Percentiles rank a stretch among this genome's conserved stretches.
Evolutionary conservation across 1,140 invertebrate species (phyloP).

Genomic region (Drosophila pseudoananassae): DNA sequence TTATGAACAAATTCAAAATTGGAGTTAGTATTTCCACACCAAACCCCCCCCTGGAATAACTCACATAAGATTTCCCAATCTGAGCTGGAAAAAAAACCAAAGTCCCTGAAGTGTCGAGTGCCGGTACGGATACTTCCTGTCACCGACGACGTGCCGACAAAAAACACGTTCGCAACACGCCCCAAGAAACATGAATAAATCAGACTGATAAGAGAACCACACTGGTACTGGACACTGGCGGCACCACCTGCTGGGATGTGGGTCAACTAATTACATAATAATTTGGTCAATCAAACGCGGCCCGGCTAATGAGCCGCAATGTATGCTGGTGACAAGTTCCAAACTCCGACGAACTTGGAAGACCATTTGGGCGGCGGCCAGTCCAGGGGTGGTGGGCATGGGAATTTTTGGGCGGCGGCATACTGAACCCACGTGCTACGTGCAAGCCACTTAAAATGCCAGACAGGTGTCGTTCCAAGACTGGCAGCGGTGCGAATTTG

Average conservation of each 20-base stretch:
- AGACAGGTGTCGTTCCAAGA: conserved; percentile 59
- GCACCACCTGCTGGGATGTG: conserved; percentile 59
- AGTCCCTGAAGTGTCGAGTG: conserved; percentile 26
- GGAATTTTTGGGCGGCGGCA: conserved; percentile 3
- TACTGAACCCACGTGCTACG: conserved; percentile 38
- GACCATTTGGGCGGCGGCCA: neutral
- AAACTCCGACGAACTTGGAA: conserved; percentile 37
- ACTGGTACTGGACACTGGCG: conserved; percentile 1
- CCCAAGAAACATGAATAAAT: conserved; percentile 43
- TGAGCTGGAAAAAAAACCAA: neutral
- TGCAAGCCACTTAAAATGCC: conserved; percentile 64
- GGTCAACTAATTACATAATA: conserved; percentile 83
- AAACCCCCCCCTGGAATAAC: conserved; percentile 18
- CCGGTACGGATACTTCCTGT: conserved; percentile 33
- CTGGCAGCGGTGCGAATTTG: conserved; percentile 34
- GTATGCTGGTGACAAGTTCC: conserved; percentile 57
- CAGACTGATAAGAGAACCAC: conserved; percentile 33
- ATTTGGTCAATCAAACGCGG: conserved; percentile 79
- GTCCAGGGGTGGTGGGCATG: neutral
- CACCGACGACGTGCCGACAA: conserved; percentile 46
- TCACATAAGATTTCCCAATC: conserved; percentile 36
- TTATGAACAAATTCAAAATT: neutral
- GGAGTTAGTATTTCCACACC: conserved; percentile 23
- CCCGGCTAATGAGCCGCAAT: conserved; percentile 66
- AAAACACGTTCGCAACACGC: conserved; percentile 50